Evolutionary conservation across 2,113 vertebrate genomes (phyloP).

Genomic region (Ceuthmochares aereus): DNA sequence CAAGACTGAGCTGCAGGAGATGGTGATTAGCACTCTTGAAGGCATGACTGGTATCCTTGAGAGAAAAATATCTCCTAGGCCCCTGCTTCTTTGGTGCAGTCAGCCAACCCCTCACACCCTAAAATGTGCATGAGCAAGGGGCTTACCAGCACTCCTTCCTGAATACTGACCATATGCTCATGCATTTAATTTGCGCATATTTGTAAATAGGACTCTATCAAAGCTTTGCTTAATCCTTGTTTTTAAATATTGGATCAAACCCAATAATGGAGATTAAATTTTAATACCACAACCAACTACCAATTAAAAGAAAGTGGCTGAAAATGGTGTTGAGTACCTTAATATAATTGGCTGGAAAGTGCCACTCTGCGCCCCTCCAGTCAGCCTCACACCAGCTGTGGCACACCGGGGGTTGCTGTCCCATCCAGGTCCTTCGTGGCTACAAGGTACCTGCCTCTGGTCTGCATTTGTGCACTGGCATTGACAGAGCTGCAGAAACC

Average conservation of each 20-base stretch:
- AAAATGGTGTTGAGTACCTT: background rate
- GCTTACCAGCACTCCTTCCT: background rate
- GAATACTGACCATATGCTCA: background rate
- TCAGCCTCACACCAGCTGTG: background rate
- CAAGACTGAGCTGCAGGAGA: background rate
- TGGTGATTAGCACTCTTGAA: background rate
- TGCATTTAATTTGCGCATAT: background rate
- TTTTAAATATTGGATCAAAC: constrained; percentile 28
- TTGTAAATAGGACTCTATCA: background rate
- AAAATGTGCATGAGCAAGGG: background rate
- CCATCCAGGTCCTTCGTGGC: background rate
- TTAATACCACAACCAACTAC: background rate
- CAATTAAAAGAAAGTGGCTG: background rate
- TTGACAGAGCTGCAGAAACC: background rate
- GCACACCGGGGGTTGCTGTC: background rate
- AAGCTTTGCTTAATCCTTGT: background rate
- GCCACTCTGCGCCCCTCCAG: background rate
- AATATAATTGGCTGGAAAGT: background rate
- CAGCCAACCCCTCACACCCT: background rate
- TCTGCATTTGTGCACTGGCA: accelerated
- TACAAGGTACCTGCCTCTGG: background rate
- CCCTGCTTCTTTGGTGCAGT: background rate
- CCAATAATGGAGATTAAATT: background rate
- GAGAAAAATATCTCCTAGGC: background rate
- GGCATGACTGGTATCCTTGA: background rate